A percentile compares a stretch with the other conserved stretches of the same genome.
These are phyloP conservation scores for Hirtodrosophila trivittata DNA, from an alignment of 2,888 invertebrate genomes.

Conservation along the genomic window DNA sequence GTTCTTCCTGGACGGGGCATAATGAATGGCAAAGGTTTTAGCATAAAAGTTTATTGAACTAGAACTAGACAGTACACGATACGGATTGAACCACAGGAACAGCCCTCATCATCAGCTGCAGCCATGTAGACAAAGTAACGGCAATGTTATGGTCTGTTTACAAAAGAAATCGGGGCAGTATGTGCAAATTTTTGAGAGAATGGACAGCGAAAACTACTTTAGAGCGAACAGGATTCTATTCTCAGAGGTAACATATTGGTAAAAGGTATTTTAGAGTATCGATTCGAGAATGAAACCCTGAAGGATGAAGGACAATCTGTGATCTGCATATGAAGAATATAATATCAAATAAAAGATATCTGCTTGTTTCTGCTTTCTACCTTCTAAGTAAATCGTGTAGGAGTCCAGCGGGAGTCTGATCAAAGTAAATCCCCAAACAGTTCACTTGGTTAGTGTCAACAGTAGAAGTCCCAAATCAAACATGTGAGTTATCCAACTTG, in stretches of 20 bases:
- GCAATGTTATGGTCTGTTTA: conserved; percentile 21
- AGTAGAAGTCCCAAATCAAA: conserved; percentile 29
- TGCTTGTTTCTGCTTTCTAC: too few species aligned
- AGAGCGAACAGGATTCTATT: not conserved
- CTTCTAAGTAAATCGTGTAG: conserved; percentile 15
- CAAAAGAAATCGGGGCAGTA: conserved; percentile 38
- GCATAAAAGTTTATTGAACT: conserved; percentile 78
- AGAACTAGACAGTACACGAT: conserved; percentile 43
- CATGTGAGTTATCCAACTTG: conserved; percentile 8
- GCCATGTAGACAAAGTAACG: conserved; percentile 18
- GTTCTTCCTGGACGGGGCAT: conserved; percentile 14
- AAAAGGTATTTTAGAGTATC: too few species aligned
- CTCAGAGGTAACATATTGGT: too few species aligned
- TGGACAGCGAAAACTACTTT: conserved; percentile 38
- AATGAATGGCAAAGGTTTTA: conserved; percentile 66
- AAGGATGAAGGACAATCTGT: too few species aligned
- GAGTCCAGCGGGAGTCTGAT: conserved; percentile 15
- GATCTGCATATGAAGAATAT: too few species aligned
- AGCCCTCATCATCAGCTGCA: conserved; percentile 6
- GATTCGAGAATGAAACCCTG: too few species aligned
- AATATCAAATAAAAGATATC: too few species aligned
- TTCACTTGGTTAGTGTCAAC: conserved; percentile 14
- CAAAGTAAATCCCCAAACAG: conserved; percentile 15
- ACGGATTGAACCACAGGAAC: conserved; percentile 29
- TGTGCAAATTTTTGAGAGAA: conserved; percentile 14